phyloP scores from a whole-genome alignment of 2,113 vertebrate genomes.

The Epinephelus fuscoguttatus region DNA sequence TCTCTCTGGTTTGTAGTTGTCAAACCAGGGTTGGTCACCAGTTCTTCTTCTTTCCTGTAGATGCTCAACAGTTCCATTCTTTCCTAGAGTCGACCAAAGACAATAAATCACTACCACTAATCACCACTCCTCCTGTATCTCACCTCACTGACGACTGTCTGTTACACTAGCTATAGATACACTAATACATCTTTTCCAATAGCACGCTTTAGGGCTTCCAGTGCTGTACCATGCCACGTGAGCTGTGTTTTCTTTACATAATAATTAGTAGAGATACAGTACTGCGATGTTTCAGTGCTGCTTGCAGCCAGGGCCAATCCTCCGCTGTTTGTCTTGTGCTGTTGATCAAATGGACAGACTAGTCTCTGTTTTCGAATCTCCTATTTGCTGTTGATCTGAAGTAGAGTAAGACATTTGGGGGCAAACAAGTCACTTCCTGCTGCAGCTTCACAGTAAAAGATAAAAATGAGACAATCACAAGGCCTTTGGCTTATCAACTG shows the following conservation, averaged over 20 bases:
- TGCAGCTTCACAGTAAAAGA: neutral
- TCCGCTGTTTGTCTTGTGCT: neutral
- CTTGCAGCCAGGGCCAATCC: too few relatives aligned
- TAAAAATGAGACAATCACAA: neutral
- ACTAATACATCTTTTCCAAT: conserved; percentile 28
- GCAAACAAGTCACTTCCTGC: neutral
- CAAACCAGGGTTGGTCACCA: neutral
- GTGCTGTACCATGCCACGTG: conserved; percentile 17
- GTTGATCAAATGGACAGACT: neutral
- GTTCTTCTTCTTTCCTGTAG: neutral
- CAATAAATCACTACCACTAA: conserved; percentile 25
- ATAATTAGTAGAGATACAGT: neutral
- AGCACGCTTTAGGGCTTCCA: neutral
- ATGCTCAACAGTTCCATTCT: neutral
- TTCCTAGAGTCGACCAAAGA: conserved; percentile 9
- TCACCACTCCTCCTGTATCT: conserved; percentile 27
- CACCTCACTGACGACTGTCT: conserved; percentile 22
- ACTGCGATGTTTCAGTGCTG: neutral
- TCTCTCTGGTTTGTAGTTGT: neutral
- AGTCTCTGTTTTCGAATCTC: neutral
- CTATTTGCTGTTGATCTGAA: neutral
- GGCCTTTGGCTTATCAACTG: neutral
- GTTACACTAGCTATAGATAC: conserved; percentile 31
- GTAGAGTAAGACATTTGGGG: neutral
- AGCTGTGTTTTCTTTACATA: conserved; percentile 16